Conservation (phyloP, 2,888 invertebrate species). For the Metopia argyrocephala region DNA sequence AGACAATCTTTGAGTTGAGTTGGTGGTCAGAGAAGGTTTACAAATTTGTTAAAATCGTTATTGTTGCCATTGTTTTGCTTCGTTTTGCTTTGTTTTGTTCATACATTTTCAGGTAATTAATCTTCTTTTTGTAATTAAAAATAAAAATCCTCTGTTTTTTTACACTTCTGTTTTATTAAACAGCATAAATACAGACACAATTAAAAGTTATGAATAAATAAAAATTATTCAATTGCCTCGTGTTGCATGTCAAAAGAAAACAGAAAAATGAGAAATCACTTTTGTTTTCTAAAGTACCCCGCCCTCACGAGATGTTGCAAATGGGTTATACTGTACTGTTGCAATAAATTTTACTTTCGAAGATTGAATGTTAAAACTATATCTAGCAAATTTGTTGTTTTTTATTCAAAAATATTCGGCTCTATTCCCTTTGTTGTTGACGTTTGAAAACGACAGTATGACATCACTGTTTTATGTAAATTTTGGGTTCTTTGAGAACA, state of each 20-base stretch:
- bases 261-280: slow-evolving; percentile 63
- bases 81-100: background rate
- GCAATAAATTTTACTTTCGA: no score
- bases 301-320: background rate
- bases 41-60: slow-evolving; percentile 45
- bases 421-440: no score
- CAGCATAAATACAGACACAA: slow-evolving; percentile 24
- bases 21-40: background rate
- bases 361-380: no score
- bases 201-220: slow-evolving; percentile 64
- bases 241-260: slow-evolving; percentile 64
- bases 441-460: no score
- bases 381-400: no score
- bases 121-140: slow-evolving; percentile 62
- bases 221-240: slow-evolving; percentile 65
- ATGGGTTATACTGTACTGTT: no score
- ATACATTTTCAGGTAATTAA: slow-evolving; percentile 52
- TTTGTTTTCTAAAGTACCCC: slow-evolving; percentile 50
- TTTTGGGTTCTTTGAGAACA: no score
- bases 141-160: slow-evolving; percentile 35
- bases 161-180: slow-evolving; percentile 20
- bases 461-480: no score
- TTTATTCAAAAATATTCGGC: no score
- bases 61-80: background rate
- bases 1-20: background rate